Evolutionary conservation across 1,140 invertebrate species (phyloP).

Genomic region (Aradophagus sp.): DNA sequence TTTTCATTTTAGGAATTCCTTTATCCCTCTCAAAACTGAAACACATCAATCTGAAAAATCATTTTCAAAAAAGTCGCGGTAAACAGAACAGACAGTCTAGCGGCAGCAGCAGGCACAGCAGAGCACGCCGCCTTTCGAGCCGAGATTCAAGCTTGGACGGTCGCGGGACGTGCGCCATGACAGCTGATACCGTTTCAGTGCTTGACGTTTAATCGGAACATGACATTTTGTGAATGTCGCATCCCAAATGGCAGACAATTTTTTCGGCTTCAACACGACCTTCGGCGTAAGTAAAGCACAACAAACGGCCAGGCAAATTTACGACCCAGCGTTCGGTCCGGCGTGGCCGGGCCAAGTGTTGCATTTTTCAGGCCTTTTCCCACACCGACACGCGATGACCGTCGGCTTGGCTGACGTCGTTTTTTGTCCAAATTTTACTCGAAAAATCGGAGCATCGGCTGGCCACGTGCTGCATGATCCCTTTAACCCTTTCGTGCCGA

Average conservation of each 20-base stretch:
- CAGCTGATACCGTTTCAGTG: conserved; percentile 47
- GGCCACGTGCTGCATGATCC: too few relatives aligned
- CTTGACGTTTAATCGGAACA: conserved; percentile 70
- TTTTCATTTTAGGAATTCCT: too few relatives aligned
- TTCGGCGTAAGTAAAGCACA: conserved; percentile 78
- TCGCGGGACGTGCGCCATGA: conserved; percentile 28
- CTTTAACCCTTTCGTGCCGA: too few relatives aligned
- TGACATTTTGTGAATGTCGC: conserved; percentile 80
- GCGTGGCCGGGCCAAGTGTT: neutral
- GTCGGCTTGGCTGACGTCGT: too few relatives aligned
- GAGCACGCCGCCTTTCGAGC: too few relatives aligned
- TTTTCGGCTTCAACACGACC: conserved; percentile 86
- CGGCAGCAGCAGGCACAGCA: too few relatives aligned
- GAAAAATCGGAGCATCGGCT: too few relatives aligned
- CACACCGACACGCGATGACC: conserved; percentile 12
- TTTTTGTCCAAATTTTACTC: neutral
- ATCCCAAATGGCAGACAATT: conserved; percentile 87
- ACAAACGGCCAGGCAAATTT: neutral
- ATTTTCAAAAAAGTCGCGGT: too few relatives aligned
- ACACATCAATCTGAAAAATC: too few relatives aligned
- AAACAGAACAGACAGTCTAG: too few relatives aligned
- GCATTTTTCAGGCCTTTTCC: conserved; percentile 1
- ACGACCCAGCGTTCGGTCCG: neutral
- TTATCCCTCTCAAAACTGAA: too few relatives aligned
- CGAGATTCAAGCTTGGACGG: too few relatives aligned